Evolutionary conservation across 2,797 vertebrate genomes (phyloP), one percentile per base, ranked within the genome.

Genomic region (Mus spretus): DNA sequence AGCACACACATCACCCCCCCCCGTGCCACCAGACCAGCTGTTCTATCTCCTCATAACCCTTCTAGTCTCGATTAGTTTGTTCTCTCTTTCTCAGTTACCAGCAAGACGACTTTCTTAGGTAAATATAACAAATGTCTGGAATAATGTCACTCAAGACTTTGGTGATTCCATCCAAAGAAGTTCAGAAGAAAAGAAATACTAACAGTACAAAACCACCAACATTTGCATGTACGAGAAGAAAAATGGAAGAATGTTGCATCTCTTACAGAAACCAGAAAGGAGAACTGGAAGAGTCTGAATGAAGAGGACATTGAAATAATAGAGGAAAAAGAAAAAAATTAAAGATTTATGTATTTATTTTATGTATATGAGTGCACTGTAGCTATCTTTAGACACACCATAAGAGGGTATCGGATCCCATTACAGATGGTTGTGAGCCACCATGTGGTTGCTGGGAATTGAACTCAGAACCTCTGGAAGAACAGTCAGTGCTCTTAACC

Each of bases 91-190:
- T 91, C 26, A 6, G 94, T 86, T 82, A 89, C 67, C 22, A 70
- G 11, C 67, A 96, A 79, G n/a, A 63, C 55, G 57, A 47, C 77
- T 34, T 97, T 89, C 95, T 96, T 83, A 91, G 61, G 77, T 83
- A 79, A 94, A 91, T 83, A 89, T 96, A 40, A 53, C 40, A 50
- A 8, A 0, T 95, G 81, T 87, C 28, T 87, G 17, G 90, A 88
- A 90, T 96, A 85, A 82, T 50, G 91, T 96, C 84, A 2, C 13
- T 89, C 84, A 65, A 8, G 74, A 95, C 77, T 91, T 79, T 93
- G n/a, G 53, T 19, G 75, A 63, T 12, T 31, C 13, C 0, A 0
- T 34, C 93, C 22, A 28, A 37, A 90, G 90, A 93, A 94, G 65
- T 85, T 85, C 80, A 50, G 77, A 37, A 26, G 59, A 81, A 40